A percentile compares a stretch with the other conserved stretches of the same genome.
Evolutionary conservation across 2,113 vertebrate species (phyloP).

Genomic region (Beaufortia kweichowensis): DNA sequence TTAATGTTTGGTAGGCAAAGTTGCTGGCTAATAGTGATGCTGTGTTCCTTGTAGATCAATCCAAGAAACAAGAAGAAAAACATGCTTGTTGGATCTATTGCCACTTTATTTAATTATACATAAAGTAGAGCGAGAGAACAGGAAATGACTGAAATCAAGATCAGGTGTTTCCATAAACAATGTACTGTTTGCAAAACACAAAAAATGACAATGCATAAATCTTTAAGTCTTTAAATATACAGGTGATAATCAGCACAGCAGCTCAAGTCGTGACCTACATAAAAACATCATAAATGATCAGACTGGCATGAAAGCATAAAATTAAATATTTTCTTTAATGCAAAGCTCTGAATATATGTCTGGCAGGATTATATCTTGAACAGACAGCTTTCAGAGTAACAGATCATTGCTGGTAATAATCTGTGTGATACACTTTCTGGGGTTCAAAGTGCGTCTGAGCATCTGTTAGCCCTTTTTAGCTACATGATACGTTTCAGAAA

Average conservation of each 20-base stretch:
- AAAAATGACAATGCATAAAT: too few relatives aligned
- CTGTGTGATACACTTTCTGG: background rate
- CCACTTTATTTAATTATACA: too few relatives aligned
- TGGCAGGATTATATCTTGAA: constrained; percentile 40
- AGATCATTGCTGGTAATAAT: constrained; percentile 16
- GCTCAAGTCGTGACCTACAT: constrained; percentile 38
- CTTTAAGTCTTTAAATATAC: background rate
- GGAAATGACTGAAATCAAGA: too few relatives aligned
- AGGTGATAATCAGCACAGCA: constrained; percentile 1
- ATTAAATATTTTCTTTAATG: constrained; percentile 31
- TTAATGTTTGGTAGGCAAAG: too few relatives aligned
- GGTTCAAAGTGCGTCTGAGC: constrained; percentile 15
- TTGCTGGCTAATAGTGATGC: too few relatives aligned
- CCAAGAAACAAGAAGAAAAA: too few relatives aligned
- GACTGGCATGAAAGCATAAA: constrained; percentile 19
- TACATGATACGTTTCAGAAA: constrained; percentile 60
- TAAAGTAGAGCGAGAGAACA: too few relatives aligned
- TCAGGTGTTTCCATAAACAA: too few relatives aligned
- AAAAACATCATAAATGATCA: constrained; percentile 25
- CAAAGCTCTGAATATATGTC: constrained; percentile 32
- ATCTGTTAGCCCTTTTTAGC: constrained; percentile 46
- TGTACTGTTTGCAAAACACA: background rate
- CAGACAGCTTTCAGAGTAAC: constrained; percentile 44
- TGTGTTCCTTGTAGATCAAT: too few relatives aligned
- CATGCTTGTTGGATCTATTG: too few relatives aligned